A percentile compares a stretch with the other conserved stretches of the same genome.
Conservation (phyloP, 2,113 vertebrate genomes). For the Carettochelys insculpta region DNA sequence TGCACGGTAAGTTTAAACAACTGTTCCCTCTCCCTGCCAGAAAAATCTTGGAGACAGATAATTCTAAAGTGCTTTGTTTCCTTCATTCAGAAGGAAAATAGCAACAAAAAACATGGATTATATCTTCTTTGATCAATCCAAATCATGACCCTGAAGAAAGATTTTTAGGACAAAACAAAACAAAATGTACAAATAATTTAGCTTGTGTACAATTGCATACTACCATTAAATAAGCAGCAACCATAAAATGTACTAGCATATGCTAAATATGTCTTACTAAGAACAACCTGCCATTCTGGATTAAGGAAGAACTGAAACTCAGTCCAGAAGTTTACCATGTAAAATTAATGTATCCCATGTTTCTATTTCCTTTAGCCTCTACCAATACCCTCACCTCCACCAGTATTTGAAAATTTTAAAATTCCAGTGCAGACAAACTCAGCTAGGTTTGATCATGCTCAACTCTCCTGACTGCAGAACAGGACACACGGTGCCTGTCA, state of each 20-base stretch:
- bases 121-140: not conserved
- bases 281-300: conserved; percentile 13
- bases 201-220: not conserved
- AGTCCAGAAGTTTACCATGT: not conserved
- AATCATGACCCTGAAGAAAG: not conserved
- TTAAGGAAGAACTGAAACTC: conserved; percentile 41
- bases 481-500: not conserved
- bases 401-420: conserved; percentile 62
- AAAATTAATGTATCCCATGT: conserved; percentile 14
- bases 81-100: conserved; percentile 25
- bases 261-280: not conserved
- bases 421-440: conserved; percentile 50
- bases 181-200: not conserved
- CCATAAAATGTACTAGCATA: not conserved
- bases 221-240: not conserved
- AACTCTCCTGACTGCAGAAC: not conserved
- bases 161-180: not conserved
- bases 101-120: not conserved
- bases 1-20: not conserved
- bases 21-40: not conserved
- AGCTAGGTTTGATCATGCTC: conserved; percentile 38
- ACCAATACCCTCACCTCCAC: conserved; percentile 45
- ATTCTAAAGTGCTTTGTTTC: not conserved
- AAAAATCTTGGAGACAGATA: conserved; percentile 30
- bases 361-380: conserved; percentile 37